Evolutionary conservation across 2,113 vertebrate genomes (phyloP), one percentile per base, ranked within the genome.

Genomic region (Calidris pygmaea): DNA sequence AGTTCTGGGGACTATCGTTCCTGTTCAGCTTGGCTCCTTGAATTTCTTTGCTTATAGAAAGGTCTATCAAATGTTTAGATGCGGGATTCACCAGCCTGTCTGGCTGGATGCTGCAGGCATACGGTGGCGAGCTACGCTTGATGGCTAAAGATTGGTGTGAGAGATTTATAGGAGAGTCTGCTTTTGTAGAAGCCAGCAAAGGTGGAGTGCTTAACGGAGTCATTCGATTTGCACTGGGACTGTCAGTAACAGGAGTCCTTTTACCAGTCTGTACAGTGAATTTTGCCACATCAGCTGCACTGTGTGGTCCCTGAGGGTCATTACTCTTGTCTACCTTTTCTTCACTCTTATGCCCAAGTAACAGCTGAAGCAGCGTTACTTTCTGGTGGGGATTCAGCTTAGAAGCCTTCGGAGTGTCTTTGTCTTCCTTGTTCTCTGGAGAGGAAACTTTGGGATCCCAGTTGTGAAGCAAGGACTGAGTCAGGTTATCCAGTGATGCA

Each of bases 281-380:
- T 96, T 98, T 98, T 59, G 97, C 95, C 92, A 98, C 96, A 78
- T 98, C 98, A 91, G 98, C 89, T 81, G 98, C 94, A 84, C 97
- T 97, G 87, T 98, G 98, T 73, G 97, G 96, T 96, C 98, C 98
- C 93, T 98, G 98, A 97, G 98, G 97, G 82, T 97, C 98, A 58
- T 45, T 81, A 45, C 81, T 97, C 97, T 98, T 98, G 93, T 98
- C 98, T 78, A 85, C 78, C 83, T 96, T 98, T 37, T 99, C 99
- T 71, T 98, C 99, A 95, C 98, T 99, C 96, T 99, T 99, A 97
- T 99, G 99, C 63, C 99, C 99, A 59, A 99, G 98, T 52, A 99
- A 98, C 91, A 99, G 97, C 67, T 99, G 99, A 98, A 99, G 99
- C 11, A 99, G 98, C 1, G 99, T 99, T 87, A 99, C 98, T 91